Conservation (phyloP, 2,113 vertebrate species). For the Lophotis ruficrista region DNA sequence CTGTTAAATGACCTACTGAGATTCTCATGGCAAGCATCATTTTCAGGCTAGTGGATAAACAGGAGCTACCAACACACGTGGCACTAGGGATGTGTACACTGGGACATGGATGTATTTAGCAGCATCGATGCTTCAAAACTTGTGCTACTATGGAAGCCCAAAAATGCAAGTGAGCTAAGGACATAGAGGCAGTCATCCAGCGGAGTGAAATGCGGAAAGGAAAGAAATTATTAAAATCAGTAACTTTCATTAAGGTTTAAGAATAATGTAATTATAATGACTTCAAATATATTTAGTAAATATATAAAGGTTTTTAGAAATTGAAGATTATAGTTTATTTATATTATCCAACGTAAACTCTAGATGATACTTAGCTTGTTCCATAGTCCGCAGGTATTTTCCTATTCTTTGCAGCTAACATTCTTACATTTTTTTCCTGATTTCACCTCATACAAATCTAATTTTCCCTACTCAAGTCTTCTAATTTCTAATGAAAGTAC, state of each 20-base stretch:
- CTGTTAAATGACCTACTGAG: not conserved
- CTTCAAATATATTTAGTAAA: not conserved
- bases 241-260: not conserved
- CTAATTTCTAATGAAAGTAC: conserved; percentile 30
- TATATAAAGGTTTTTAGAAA: not conserved
- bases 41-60: not conserved
- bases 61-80: not conserved
- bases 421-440: not conserved
- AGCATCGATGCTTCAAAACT: not conserved
- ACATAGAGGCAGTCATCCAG: not conserved
- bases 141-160: not conserved
- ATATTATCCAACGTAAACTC: not conserved
- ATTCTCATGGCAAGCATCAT: not conserved
- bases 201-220: not conserved
- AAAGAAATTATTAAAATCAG: not conserved
- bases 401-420: not conserved
- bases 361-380: not conserved
- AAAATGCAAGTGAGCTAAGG: not conserved
- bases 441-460: not conserved
- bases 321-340: not conserved
- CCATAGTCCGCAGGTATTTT: not conserved
- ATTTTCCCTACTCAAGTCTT: not conserved
- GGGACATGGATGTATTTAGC: not conserved
- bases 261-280: not conserved
- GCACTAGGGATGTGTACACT: accelerated